Evolutionary conservation across 2,888 invertebrate species (phyloP).

Genomic region (Tipula unca): DNA sequence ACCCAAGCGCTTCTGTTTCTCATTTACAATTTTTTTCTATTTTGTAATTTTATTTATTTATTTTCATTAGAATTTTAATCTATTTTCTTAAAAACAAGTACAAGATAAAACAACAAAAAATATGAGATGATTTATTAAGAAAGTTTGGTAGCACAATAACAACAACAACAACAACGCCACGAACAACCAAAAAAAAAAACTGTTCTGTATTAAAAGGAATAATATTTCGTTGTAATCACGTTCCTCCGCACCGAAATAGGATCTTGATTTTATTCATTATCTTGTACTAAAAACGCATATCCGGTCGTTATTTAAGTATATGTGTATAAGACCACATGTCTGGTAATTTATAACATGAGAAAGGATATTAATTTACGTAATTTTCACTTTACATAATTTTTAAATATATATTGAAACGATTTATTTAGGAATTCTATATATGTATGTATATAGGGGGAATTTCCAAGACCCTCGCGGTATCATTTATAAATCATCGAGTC

Average conservation of each 20-base stretch:
- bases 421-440: not conserved
- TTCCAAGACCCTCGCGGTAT: not conserved
- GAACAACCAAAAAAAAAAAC: not conserved
- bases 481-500: not conserved
- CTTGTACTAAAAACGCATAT: not conserved
- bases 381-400: not conserved
- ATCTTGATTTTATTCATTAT: not conserved
- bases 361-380: not conserved
- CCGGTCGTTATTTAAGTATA: not conserved
- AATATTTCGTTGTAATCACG: not conserved
- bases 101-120: not conserved
- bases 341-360: not conserved
- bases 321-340: not conserved
- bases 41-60: not conserved
- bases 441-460: not conserved
- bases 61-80: conserved; percentile 8
- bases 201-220: not conserved
- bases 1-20: not conserved
- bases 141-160: not conserved
- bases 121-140: not conserved
- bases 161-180: not conserved
- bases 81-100: not conserved
- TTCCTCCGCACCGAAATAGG: not conserved
- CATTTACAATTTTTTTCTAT: not conserved
- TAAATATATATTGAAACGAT: not conserved